Conservation (phyloP, 2,113 vertebrate genomes). For the Equus quagga region DNA sequence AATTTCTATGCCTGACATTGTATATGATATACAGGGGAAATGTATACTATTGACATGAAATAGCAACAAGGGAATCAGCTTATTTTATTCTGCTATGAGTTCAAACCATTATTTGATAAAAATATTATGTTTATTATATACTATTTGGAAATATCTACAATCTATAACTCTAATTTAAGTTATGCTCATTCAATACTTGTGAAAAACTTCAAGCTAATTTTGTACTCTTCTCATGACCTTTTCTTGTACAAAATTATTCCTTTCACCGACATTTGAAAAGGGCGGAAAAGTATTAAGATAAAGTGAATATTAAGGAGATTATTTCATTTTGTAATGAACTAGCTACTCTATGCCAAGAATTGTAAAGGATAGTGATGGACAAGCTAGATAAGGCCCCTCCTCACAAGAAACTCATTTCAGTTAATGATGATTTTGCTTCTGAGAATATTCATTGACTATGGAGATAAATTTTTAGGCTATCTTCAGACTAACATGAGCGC, state of each 20-base stretch:
- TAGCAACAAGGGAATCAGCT: background rate
- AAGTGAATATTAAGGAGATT: conserved; percentile 53
- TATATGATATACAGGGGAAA: background rate
- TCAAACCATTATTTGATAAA: background rate
- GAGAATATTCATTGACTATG: conserved; percentile 56
- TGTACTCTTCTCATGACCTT: background rate
- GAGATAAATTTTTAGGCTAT: conserved; percentile 70
- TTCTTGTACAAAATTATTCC: conserved; percentile 37
- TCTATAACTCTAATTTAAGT: background rate
- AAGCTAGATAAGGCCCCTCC: conserved; percentile 56
- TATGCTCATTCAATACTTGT: background rate
- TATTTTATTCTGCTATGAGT: background rate
- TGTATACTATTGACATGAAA: background rate
- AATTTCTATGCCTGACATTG: background rate
- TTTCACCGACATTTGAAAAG: conserved; percentile 47
- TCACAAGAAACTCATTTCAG: conserved; percentile 57
- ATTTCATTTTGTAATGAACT: conserved; percentile 63
- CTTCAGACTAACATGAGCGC: conserved; percentile 53
- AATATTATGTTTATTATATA: background rate
- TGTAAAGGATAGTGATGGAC: conserved; percentile 56
- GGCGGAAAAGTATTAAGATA: conserved; percentile 31
- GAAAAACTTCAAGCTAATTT: background rate
- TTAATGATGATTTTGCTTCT: conserved; percentile 62
- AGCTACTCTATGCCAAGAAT: background rate
- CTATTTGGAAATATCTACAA: background rate